These are phyloP conservation scores for Cirrhinus molitorella DNA, from an alignment of 2,797 vertebrate genomes.

Conservation along the genomic window DNA sequence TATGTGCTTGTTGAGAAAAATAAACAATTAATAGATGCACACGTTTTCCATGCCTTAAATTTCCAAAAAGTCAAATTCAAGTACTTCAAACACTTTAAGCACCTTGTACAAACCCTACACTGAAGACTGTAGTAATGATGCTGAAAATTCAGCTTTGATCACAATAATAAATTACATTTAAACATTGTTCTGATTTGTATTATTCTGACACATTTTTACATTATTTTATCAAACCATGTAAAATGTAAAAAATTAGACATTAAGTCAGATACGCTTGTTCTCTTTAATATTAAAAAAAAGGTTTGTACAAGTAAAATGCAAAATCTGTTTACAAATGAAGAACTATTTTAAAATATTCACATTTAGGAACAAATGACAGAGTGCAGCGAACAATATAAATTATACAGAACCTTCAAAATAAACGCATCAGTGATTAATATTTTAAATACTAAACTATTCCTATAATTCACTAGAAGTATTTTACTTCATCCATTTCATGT, in stretches of 20 bases:
- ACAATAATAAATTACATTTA: background rate
- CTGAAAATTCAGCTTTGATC: background rate
- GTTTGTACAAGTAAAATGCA: conserved; percentile 22
- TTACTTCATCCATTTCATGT: background rate
- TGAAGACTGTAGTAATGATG: background rate
- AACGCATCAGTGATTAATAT: background rate
- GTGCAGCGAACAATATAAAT: background rate
- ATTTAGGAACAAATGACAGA: background rate
- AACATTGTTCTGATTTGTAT: too few relatives aligned
- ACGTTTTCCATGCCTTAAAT: too few relatives aligned
- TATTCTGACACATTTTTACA: too few relatives aligned
- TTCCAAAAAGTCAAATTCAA: too few relatives aligned
- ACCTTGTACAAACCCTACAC: too few relatives aligned
- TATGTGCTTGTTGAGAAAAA: too few relatives aligned
- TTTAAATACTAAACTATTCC: conserved; percentile 3
- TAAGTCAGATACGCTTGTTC: background rate
- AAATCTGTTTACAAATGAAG: background rate
- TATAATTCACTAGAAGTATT: background rate
- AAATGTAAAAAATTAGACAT: background rate
- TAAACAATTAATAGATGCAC: too few relatives aligned
- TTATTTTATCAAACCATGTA: background rate
- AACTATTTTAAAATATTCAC: conserved; percentile 1
- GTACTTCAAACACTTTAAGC: too few relatives aligned
- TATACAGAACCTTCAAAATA: conserved; percentile 2
- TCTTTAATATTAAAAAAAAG: conserved; percentile 25